phyloP scores from a whole-genome alignment of 35 echinoderm and acorn worm species.

The Hemicentrotus pulcherrimus region DNA sequence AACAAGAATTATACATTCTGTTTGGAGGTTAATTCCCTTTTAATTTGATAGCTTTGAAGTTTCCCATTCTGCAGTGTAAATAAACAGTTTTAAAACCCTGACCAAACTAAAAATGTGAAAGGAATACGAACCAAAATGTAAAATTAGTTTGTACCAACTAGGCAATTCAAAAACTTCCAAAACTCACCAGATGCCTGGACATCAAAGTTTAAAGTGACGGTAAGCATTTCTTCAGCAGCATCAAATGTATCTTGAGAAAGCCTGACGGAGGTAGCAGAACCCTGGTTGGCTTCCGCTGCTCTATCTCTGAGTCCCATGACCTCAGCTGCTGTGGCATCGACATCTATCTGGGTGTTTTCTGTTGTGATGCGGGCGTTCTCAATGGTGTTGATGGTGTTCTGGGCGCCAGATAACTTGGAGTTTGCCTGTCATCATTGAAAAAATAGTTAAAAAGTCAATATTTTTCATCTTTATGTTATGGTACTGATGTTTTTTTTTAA shows the following conservation, averaged over 20 bases:
- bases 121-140: background rate
- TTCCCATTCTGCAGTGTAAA: too few relatives aligned
- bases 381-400: constrained; percentile 42
- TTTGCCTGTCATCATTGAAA: constrained; percentile 50
- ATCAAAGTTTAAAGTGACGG: constrained; percentile 51
- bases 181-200: constrained; percentile 56
- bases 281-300: constrained; percentile 56
- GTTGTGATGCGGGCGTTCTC: constrained; percentile 26
- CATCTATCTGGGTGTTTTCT: constrained; percentile 20
- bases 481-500: too few relatives aligned
- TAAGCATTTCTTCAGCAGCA: constrained; percentile 66
- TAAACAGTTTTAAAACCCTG: too few relatives aligned
- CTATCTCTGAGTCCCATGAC: constrained; percentile 55
- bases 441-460: too few relatives aligned
- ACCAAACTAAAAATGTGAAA: background rate
- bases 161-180: background rate
- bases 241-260: constrained; percentile 58
- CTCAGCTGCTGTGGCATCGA: constrained; percentile 44
- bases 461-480: too few relatives aligned
- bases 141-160: background rate
- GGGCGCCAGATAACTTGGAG: background rate
- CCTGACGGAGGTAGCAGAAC: constrained; percentile 6
- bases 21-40: too few relatives aligned
- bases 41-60: too few relatives aligned
- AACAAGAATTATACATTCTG: too few relatives aligned